Base-by-base conservation (phyloP, 2,113 vertebrate genomes). In the Nyctibius bracteatus region DNA sequence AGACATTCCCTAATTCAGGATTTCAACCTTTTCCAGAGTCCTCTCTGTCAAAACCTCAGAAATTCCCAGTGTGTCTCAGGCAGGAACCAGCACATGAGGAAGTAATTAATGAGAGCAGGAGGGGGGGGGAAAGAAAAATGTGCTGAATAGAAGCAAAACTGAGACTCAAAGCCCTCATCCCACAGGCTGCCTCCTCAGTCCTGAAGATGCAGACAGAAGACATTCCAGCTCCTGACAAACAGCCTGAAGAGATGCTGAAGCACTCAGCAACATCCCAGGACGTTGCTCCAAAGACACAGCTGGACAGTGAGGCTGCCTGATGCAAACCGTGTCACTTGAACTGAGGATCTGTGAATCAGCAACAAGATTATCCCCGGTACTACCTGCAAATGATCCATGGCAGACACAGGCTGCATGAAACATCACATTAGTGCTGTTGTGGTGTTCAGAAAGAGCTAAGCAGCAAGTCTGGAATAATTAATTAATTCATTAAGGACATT, bases 31-130 rank as follows among this genome's bases (percentile, higher is more conserved):
- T 91, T 91, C 66, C 81, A 80, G 31, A 68, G 44, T 72, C 66
- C 47, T 77, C 41, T 65, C 33, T 59, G 51, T 79, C 66, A 79
- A 65, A 90, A 28, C 70, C 61, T 85, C 74, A 57, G 77, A 62
- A 90, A 57, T 51, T 92, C 65, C 19, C 71, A 41, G 52, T 12
- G 44, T 85, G 94, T 82, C 91, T 75, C 78, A 80, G 41, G 61
- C 87, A 85, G 84, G 57, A 91, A 68, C 63, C 66, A 91, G 37
- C 74, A 92, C 94, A 94, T 37, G 59, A 96, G 93, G 90, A 96
- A 95, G 85, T 59, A 95, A 96, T 97, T 92, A 96, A 96, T 88
- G 63, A 81, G 30, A 94, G 75, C 75, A 88, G 71, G 54, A 80
- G 51, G 14, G 23, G 4, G 2, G 2, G 4, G 3, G 4, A 8